A percentile compares a stretch with the other conserved stretches of the same genome.
Evolutionary conservation across 1,140 invertebrate genomes (phyloP).

Genomic region (Globodera rostochiensis): DNA sequence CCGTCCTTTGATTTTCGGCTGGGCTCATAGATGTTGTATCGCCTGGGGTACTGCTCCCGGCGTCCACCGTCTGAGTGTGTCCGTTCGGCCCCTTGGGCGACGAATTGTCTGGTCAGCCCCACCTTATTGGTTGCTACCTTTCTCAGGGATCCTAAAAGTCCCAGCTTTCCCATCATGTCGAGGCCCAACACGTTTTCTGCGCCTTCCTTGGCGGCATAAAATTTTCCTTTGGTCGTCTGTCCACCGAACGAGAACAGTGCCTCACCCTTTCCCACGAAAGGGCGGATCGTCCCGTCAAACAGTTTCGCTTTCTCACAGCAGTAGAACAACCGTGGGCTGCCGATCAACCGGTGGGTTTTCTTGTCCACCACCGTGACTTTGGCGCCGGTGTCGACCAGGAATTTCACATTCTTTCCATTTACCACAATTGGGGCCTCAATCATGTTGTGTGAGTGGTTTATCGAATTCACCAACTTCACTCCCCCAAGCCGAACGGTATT

Average conservation of each 20-base stretch:
- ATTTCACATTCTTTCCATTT: not conserved
- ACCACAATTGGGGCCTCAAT: not conserved
- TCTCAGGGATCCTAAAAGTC: not conserved
- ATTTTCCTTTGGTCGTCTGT: not conserved
- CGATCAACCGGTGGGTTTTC: not conserved
- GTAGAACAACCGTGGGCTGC: not conserved
- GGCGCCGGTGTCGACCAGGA: not conserved
- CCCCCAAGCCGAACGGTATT: not conserved
- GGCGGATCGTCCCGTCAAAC: not conserved
- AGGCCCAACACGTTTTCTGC: not conserved
- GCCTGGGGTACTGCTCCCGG: no score
- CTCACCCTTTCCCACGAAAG: not conserved
- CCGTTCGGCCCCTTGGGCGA: no score
- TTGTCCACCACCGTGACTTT: not conserved
- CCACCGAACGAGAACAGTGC: not conserved
- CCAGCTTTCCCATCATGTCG: not conserved
- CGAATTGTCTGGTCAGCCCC: no score
- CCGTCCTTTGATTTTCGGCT: no score
- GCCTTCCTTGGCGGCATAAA: not conserved
- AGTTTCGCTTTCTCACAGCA: not conserved
- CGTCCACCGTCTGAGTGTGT: no score
- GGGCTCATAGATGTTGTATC: no score
- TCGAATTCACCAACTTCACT: not conserved
- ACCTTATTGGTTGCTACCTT: not conserved
- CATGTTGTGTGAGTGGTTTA: not conserved